phyloP scores from a whole-genome alignment of 2,797 vertebrate genomes.

The Momotus momota region DNA sequence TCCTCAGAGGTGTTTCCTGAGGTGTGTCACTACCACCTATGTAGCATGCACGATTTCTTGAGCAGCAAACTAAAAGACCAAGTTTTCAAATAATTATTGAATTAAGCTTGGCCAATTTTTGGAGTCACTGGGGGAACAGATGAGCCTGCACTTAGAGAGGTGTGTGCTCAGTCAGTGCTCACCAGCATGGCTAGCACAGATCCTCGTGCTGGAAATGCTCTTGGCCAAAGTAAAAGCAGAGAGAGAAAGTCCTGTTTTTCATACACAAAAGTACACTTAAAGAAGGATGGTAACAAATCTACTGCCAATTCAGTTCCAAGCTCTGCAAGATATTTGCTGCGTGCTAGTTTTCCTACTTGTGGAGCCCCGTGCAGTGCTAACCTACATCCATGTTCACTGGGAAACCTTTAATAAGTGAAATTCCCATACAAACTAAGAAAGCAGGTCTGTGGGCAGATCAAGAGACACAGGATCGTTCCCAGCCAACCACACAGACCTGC shows the following conservation, averaged over 20 bases:
- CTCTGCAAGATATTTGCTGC: not conserved
- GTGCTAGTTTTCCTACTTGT: not conserved
- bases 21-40: rapidly evolving
- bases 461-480: not conserved
- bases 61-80: not conserved
- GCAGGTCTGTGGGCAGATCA: not conserved
- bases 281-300: not conserved
- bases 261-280: rapidly evolving
- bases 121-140: not conserved
- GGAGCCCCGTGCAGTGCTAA: not conserved
- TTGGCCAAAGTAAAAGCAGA: not conserved
- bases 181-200: not conserved
- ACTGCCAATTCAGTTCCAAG: not conserved
- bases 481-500: not conserved
- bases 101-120: not conserved
- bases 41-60: rapidly evolving
- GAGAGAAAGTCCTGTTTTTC: not conserved
- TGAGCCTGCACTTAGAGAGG: not conserved
- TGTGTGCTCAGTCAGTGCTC: not conserved
- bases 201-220: not conserved
- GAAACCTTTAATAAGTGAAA: not conserved
- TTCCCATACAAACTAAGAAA: not conserved
- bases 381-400: not conserved
- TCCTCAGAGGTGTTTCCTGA: not conserved
- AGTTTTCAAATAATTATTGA: not conserved